Conservation (phyloP, 2,888 invertebrate genomes). For the Nymphalis c-album region DNA sequence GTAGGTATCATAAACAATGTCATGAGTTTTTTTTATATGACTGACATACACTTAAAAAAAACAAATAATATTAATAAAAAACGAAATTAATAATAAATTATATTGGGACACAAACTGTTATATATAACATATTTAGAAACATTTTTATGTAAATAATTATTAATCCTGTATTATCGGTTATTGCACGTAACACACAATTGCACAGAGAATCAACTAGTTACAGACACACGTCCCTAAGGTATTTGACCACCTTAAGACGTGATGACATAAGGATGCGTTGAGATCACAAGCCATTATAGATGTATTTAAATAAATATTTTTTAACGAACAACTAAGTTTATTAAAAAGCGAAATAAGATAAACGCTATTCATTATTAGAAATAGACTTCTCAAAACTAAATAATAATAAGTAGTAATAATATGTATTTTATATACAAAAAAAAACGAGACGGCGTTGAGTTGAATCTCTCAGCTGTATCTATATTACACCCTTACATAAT, state of each 20-base stretch:
- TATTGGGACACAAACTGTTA: not conserved
- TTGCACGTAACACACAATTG: constrained; percentile 34
- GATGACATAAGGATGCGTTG: constrained; percentile 32
- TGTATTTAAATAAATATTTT: constrained; percentile 15
- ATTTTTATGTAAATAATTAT: constrained; percentile 2
- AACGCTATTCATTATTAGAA: constrained; percentile 12
- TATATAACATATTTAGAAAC: constrained; percentile 3
- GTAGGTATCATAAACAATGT: no score
- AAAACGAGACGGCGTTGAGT: constrained; percentile 57
- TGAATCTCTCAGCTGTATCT: constrained; percentile 66
- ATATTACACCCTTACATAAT: constrained; percentile 60
- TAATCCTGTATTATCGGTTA: constrained; percentile 21
- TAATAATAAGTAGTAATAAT: constrained; percentile 43
- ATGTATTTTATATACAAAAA: constrained; percentile 42
- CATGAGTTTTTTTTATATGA: no score
- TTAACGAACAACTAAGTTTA: constrained; percentile 14
- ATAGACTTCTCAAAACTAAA: constrained; percentile 30
- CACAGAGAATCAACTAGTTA: constrained; percentile 27
- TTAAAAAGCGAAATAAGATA: constrained; percentile 4
- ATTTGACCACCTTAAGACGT: not conserved
- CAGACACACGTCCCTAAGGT: not conserved
- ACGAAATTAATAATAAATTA: constrained; percentile 1
- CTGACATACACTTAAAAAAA: no score
- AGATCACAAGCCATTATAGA: constrained; percentile 33
- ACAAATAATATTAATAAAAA: constrained; percentile 1